Conservation (phyloP, 2,797 vertebrate species). For the Emys orbicularis region DNA sequence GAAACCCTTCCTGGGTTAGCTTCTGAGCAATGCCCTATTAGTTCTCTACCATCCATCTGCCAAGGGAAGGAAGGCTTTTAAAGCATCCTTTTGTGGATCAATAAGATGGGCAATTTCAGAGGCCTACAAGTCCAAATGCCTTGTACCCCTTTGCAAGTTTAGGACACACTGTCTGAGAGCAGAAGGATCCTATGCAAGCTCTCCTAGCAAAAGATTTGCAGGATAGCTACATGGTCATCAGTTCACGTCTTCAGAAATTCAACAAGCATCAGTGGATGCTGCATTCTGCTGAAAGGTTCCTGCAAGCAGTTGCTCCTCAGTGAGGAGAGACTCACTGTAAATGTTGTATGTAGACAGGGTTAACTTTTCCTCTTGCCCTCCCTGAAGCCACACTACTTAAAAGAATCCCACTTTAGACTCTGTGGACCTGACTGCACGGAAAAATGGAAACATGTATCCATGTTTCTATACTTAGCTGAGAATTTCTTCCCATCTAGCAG, state of each 20-base stretch:
- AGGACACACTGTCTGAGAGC: not conserved
- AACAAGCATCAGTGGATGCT: not conserved
- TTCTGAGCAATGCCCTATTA: not conserved
- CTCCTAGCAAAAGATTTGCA: not conserved
- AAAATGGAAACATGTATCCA: rapidly evolving
- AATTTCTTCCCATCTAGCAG: not conserved
- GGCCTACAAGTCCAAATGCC: not conserved
- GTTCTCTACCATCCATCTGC: conserved; percentile 2
- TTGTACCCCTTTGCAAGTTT: rapidly evolving
- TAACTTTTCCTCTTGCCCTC: not conserved
- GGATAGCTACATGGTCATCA: not conserved
- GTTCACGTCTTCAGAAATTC: not conserved
- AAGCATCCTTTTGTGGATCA: not conserved
- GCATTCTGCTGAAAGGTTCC: not conserved
- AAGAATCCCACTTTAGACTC: not conserved
- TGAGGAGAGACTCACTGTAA: not conserved
- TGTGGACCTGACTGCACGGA: not conserved
- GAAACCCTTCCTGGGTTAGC: not conserved
- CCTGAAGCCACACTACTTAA: rapidly evolving
- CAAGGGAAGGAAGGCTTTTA: not conserved
- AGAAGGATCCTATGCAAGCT: not conserved
- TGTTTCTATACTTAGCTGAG: not conserved
- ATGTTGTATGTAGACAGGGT: not conserved
- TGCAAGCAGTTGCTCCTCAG: not conserved
- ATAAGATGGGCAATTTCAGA: not conserved